A percentile compares a stretch with the other conserved stretches of the same genome.
Evolutionary conservation across 2,888 invertebrate species (phyloP).

Genomic region (Petrolisthes manimaculis): DNA sequence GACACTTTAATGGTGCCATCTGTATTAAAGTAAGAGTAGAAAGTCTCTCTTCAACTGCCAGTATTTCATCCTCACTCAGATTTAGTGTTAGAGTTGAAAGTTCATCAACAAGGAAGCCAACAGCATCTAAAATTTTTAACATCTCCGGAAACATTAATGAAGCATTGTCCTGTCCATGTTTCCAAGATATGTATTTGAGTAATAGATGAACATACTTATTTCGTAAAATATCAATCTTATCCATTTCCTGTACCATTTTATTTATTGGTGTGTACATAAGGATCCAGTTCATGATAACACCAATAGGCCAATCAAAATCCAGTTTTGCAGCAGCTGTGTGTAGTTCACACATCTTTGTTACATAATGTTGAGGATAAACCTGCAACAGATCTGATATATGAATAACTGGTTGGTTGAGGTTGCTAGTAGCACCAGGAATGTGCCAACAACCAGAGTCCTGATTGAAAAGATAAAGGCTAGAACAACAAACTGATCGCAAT

Average conservation of each 20-base stretch:
- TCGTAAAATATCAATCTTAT: conserved; percentile 50
- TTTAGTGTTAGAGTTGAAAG: conserved; percentile 37
- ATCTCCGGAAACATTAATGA: conserved; percentile 55
- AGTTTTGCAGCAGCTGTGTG: conserved; percentile 43
- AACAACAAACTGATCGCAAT: conserved; percentile 42
- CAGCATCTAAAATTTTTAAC: conserved; percentile 54
- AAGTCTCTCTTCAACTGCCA: conserved; percentile 49
- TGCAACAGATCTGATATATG: conserved; percentile 53
- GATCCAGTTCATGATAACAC: conserved; percentile 51
- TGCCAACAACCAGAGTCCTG: conserved; percentile 56
- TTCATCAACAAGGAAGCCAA: conserved; percentile 51
- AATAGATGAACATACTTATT: conserved; percentile 57
- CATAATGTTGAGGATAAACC: conserved; percentile 44
- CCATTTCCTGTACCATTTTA: conserved; percentile 53
- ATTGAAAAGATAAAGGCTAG: conserved; percentile 50
- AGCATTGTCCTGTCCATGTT: conserved; percentile 56
- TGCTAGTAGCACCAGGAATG: conserved; percentile 45
- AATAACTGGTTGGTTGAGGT: conserved; percentile 42
- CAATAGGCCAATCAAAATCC: conserved; percentile 57
- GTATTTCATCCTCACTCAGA: conserved; percentile 43
- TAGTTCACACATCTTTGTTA: conserved; percentile 41
- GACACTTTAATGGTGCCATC: conserved; percentile 42
- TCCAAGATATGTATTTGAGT: conserved; percentile 60
- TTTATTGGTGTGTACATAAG: conserved; percentile 58
- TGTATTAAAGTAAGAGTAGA: conserved; percentile 44